phyloP scores from a whole-genome alignment of 2,113 vertebrate species.

The Tapirus terrestris region DNA sequence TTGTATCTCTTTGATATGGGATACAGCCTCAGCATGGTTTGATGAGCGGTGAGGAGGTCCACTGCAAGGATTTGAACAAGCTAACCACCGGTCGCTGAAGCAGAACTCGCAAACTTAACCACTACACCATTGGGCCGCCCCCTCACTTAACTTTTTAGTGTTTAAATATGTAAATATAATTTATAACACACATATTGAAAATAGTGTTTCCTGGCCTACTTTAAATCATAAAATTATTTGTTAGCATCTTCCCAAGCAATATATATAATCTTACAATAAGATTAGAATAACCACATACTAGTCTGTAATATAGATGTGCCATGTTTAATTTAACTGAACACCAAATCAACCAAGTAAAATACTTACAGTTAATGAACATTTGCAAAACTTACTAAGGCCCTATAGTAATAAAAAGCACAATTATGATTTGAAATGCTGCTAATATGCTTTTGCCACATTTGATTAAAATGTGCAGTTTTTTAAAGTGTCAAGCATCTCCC shows the following conservation, averaged over 20 bases:
- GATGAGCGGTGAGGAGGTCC: too few species aligned
- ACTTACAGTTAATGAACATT: neutral
- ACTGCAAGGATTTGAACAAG: too few species aligned
- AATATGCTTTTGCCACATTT: neutral
- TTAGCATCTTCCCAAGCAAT: neutral
- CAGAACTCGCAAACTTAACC: too few species aligned
- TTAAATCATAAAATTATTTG: neutral
- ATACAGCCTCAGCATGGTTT: too few species aligned
- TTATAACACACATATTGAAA: neutral
- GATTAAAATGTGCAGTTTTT: neutral
- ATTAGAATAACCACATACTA: neutral
- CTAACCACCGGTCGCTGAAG: too few species aligned
- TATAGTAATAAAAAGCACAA: neutral
- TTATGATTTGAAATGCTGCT: neutral
- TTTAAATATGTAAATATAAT: neutral
- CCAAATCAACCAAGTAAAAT: neutral
- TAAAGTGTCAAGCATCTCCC: neutral
- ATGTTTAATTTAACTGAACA: neutral
- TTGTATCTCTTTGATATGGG: too few species aligned
- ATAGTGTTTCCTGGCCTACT: neutral
- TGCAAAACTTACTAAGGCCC: neutral
- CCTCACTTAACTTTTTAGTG: neutral
- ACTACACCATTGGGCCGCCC: too few species aligned
- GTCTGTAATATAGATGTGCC: neutral
- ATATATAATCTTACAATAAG: neutral